A percentile compares a stretch with the other conserved stretches of the same genome.
Conservation (phyloP, 1,140 invertebrate genomes). For the Drosophila miranda region DNA sequence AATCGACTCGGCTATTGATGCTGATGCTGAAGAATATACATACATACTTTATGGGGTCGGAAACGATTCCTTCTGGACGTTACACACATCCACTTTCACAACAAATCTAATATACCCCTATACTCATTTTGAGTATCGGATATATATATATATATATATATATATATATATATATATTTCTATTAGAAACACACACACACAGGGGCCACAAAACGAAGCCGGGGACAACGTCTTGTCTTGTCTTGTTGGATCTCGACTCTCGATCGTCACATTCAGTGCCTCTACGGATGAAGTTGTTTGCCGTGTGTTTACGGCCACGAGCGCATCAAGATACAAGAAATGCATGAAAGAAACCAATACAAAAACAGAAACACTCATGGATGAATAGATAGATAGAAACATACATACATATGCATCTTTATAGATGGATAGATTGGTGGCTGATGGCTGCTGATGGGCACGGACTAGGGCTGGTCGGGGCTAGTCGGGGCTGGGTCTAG, state of each 20-base stretch:
- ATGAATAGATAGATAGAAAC: background rate
- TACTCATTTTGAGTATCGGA: too few relatives aligned
- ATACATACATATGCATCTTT: constrained; percentile 1
- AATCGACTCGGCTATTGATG: too few relatives aligned
- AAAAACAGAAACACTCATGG: too few relatives aligned
- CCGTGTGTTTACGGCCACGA: constrained; percentile 33
- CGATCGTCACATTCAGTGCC: too few relatives aligned
- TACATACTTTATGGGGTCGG: too few relatives aligned
- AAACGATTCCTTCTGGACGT: too few relatives aligned
- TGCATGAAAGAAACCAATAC: too few relatives aligned
- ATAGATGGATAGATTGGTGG: constrained; percentile 22
- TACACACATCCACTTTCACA: too few relatives aligned
- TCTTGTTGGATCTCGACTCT: constrained; percentile 1
- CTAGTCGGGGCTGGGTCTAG: constrained; percentile 7
- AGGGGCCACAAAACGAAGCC: constrained; percentile 3
- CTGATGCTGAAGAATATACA: too few relatives aligned
- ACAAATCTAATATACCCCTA: too few relatives aligned
- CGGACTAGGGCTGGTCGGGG: background rate
- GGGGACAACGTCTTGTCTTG: constrained; percentile 20
- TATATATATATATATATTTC: too few relatives aligned
- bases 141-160: too few relatives aligned
- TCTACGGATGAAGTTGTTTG: constrained; percentile 28
- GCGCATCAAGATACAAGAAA: constrained; percentile 1
- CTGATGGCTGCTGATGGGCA: background rate
- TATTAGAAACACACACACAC: background rate